These are phyloP conservation scores for Nomada hirtipes DNA, from an alignment of 2,888 invertebrate species.

Conservation along the genomic window DNA sequence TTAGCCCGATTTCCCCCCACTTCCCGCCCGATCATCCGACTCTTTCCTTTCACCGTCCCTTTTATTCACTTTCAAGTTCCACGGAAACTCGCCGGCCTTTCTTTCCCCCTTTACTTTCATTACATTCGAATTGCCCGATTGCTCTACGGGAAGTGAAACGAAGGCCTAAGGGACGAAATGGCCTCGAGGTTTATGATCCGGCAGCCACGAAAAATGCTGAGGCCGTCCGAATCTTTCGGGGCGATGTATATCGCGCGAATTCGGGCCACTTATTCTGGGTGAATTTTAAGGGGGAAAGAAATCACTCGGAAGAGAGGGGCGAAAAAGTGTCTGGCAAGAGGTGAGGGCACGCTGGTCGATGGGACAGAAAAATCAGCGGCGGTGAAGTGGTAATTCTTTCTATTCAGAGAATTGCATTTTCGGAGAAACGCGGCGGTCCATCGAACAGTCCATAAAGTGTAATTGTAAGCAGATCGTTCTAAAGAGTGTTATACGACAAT, in stretches of 20 bases:
- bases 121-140: constrained; percentile 65
- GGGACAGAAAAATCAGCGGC: no score
- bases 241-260: constrained; percentile 18
- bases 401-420: no score
- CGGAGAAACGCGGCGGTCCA: no score
- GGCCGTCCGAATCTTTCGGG: constrained; percentile 1
- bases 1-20: background rate
- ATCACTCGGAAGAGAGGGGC: no score
- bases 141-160: constrained; percentile 64
- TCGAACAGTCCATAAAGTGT: no score
- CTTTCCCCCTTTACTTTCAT: constrained; percentile 43
- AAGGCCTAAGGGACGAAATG: constrained; percentile 40
- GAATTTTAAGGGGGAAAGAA: background rate
- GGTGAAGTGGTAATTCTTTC: no score
- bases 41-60: background rate
- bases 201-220: constrained; percentile 15
- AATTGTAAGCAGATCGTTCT: no score
- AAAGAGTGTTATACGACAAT: no score
- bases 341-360: no score
- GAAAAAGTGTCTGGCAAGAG: no score
- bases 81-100: constrained; percentile 29
- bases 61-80: constrained; percentile 3
- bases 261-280: background rate
- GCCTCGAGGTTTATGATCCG: constrained; percentile 26
- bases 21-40: background rate